These are phyloP conservation scores for Vesta saturnalis DNA, from an alignment of 2,888 invertebrate species.

Conservation along the genomic window DNA sequence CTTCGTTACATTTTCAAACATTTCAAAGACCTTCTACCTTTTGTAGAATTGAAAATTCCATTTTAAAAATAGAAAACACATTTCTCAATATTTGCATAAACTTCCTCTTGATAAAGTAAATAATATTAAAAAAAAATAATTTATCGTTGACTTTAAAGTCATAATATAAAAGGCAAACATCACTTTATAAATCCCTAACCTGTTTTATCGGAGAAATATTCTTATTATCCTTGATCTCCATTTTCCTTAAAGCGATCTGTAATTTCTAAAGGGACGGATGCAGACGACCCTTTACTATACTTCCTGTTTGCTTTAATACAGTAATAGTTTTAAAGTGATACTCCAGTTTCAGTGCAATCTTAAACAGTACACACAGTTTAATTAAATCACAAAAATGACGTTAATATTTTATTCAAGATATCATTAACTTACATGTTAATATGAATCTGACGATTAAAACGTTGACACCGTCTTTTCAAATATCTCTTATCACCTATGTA, in stretches of 20 bases:
- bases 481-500: too few species aligned
- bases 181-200: slow-evolving; percentile 17
- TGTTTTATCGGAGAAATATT: slow-evolving; percentile 22
- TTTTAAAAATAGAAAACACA: too few species aligned
- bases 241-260: slow-evolving; percentile 25
- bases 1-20: too few species aligned
- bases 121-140: not conserved
- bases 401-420: too few species aligned
- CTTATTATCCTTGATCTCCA: slow-evolving; percentile 26
- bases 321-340: not conserved
- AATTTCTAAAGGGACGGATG: slow-evolving; percentile 28
- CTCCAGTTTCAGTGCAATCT: too few species aligned
- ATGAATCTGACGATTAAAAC: too few species aligned
- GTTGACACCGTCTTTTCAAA: too few species aligned
- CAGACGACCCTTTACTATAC: slow-evolving; percentile 23
- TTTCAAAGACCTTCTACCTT: too few species aligned
- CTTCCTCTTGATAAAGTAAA: not conserved
- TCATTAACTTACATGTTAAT: too few species aligned
- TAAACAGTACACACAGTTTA: too few species aligned
- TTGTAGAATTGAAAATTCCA: too few species aligned
- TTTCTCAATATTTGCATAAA: not conserved
- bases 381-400: too few species aligned
- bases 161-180: slow-evolving; percentile 26
- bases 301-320: slow-evolving; percentile 23
- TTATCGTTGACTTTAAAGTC: slow-evolving; percentile 19